phyloP scores from a whole-genome alignment of 2,888 invertebrate genomes.

The Perdita meconis region DNA sequence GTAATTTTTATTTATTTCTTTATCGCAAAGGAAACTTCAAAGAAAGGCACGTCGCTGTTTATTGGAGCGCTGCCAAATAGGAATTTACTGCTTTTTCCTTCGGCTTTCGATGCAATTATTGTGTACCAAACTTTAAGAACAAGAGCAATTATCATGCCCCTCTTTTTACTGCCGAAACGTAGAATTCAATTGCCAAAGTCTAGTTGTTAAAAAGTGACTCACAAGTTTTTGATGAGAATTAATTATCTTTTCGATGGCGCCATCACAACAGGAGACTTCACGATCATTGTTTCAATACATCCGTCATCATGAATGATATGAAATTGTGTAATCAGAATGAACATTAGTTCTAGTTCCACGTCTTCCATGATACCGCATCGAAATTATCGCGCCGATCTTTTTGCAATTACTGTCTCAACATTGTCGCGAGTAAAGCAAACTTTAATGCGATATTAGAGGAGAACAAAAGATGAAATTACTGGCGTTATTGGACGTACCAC shows the following conservation, averaged over 20 bases:
- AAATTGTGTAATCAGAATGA: not conserved
- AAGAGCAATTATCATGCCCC: not conserved
- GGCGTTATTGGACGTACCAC: too few species aligned
- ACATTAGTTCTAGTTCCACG: not conserved
- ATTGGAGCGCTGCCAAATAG: too few species aligned
- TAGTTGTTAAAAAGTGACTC: not conserved
- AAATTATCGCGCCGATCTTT: not conserved
- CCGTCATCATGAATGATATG: too few species aligned
- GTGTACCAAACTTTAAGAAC: constrained; percentile 13
- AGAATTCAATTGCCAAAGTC: not conserved
- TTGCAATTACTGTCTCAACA: not conserved
- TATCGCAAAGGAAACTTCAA: too few species aligned
- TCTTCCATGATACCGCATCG: not conserved
- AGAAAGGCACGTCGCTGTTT: too few species aligned
- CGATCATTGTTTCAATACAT: constrained; percentile 9
- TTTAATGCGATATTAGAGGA: not conserved
- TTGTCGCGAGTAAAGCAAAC: not conserved
- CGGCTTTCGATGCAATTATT: too few species aligned
- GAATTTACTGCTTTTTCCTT: too few species aligned
- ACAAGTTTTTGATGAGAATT: not conserved
- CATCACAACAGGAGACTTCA: not conserved
- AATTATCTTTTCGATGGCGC: not conserved
- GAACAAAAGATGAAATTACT: not conserved
- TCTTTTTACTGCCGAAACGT: not conserved
- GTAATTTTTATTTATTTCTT: too few species aligned